Evolutionary conservation across 64 coral and sea anemone genomes (phyloP).

Genomic region (Dendrophyllia cribrosa): DNA sequence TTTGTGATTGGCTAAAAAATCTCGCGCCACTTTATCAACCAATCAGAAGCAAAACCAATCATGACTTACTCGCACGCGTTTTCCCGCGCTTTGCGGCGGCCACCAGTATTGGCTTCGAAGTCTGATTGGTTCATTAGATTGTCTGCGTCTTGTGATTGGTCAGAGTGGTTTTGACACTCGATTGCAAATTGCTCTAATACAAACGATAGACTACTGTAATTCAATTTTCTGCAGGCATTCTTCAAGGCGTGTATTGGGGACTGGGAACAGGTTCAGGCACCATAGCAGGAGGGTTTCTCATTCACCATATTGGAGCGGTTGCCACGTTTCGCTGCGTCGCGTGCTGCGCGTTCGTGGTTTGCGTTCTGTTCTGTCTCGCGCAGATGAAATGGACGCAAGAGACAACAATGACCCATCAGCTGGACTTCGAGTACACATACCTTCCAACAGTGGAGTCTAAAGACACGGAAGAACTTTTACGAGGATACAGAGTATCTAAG

Average conservation of each 20-base stretch:
- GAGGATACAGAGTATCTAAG: conserved; percentile 68
- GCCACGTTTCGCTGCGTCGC: conserved; percentile 83
- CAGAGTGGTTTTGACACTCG: no score
- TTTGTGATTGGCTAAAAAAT: no score
- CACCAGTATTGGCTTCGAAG: no score
- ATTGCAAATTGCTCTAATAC: no score
- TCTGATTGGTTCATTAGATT: no score
- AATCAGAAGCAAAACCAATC: no score
- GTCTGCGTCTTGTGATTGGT: no score
- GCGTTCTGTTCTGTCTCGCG: conserved; percentile 74
- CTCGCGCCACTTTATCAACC: no score
- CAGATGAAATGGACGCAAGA: conserved; percentile 78
- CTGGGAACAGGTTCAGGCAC: conserved; percentile 88
- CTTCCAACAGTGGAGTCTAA: conserved; percentile 80
- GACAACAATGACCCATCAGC: conserved; percentile 19
- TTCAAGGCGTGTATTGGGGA: conserved; percentile 94
- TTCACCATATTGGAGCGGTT: conserved; percentile 88
- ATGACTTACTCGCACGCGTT: no score
- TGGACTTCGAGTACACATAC: conserved; percentile 82
- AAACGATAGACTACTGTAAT: background rate
- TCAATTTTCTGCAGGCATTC: conserved; percentile 55
- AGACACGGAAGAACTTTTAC: conserved; percentile 81
- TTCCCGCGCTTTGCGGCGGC: no score
- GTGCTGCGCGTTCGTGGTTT: conserved; percentile 64
- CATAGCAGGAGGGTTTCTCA: conserved; percentile 85